Percentiles rank a stretch among this genome's conserved stretches.
Conservation (phyloP, 2,797 vertebrate genomes). For the Oryzias sinensis region DNA sequence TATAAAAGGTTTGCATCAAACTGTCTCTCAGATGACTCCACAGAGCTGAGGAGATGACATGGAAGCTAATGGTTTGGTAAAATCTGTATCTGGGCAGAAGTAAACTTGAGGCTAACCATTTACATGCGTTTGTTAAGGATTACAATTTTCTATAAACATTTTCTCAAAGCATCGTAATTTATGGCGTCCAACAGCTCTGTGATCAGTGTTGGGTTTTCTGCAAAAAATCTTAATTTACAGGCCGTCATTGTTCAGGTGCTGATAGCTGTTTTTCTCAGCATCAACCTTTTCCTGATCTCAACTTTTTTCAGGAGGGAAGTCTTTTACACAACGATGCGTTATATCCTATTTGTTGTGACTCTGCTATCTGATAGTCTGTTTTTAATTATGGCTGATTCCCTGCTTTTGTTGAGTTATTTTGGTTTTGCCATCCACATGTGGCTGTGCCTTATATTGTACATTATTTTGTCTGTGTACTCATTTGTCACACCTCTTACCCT, state of each 20-base stretch:
- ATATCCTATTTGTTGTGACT: slow-evolving; percentile 63
- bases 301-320: slow-evolving; percentile 52
- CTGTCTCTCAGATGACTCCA: too few species aligned
- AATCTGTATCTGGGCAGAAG: too few species aligned
- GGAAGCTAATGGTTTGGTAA: too few species aligned
- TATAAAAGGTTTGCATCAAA: too few species aligned
- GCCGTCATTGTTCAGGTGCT: slow-evolving; percentile 45
- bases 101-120: too few species aligned
- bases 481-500: slow-evolving; percentile 55
- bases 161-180: background rate
- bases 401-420: background rate
- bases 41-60: too few species aligned
- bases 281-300: slow-evolving; percentile 51
- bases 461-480: background rate
- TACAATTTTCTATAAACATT: background rate
- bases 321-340: slow-evolving; percentile 59
- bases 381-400: background rate
- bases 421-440: slow-evolving; percentile 16
- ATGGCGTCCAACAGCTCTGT: slow-evolving; percentile 6
- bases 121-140: too few species aligned
- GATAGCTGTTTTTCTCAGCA: slow-evolving; percentile 46
- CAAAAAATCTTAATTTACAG: accelerated
- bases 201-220: background rate
- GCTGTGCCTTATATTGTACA: slow-evolving; percentile 36
- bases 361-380: slow-evolving; percentile 50